A percentile compares a stretch with the other conserved stretches of the same genome.
Conservation (phyloP, 2,797 vertebrate genomes). For the Centropyge bicolor region DNA sequence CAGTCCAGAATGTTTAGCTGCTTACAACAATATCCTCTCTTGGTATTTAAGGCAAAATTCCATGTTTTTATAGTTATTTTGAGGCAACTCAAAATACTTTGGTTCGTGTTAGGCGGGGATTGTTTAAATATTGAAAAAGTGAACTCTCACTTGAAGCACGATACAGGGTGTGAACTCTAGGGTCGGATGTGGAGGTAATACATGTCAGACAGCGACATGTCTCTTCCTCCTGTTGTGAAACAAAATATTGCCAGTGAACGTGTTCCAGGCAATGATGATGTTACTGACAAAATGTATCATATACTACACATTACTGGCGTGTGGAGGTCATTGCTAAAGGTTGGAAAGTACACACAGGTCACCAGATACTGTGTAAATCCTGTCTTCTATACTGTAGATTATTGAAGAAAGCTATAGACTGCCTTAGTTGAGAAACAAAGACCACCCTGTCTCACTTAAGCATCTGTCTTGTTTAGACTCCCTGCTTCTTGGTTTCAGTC, state of each 20-base stretch:
- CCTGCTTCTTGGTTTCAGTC: constrained; percentile 4
- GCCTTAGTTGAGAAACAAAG: not conserved
- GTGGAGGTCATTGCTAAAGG: not conserved
- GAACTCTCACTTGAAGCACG: not conserved
- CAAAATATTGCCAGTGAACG: not conserved
- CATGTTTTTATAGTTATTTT: not conserved
- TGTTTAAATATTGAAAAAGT: not conserved
- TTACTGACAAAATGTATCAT: not conserved
- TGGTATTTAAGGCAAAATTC: not conserved
- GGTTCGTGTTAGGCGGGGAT: not conserved
- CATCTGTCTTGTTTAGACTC: not conserved
- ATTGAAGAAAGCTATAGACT: not conserved
- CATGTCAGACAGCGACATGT: not conserved
- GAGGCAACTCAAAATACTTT: not conserved
- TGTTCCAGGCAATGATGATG: not conserved
- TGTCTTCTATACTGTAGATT: not conserved
- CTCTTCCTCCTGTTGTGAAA: not conserved
- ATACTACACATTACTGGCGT: not conserved
- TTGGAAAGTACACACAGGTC: too few species aligned
- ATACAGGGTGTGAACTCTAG: not conserved
- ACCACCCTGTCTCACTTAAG: not conserved
- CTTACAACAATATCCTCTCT: not conserved
- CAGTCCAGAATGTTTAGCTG: not conserved
- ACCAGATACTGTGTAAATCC: not conserved
- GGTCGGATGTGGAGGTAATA: not conserved